Base-by-base conservation (phyloP, 2,113 vertebrate genomes). In the Silurus meridionalis region DNA sequence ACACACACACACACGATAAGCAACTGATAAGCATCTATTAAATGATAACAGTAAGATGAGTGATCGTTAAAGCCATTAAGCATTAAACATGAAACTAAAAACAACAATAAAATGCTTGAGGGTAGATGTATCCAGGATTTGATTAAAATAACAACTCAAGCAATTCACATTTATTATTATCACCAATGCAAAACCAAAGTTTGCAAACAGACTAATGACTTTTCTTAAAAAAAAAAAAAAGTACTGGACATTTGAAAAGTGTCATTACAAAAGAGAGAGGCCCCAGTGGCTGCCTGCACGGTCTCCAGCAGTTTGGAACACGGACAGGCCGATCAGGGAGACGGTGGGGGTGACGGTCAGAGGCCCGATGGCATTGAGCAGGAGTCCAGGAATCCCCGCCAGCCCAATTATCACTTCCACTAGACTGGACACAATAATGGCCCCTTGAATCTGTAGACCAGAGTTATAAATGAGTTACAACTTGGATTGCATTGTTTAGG, bases 271-370 rank as follows among this genome's bases (percentile, higher is more conserved):
- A 9, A 93, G 90, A 0, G 98, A 96, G 25, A 99, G 96, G 67
- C 98, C 98, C 98, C 98, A 99, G 93, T 99, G 98, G 5, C 97
- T 96, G 17, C 97, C 97, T 0, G 97, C 97, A 69, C 97, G 89
- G 71, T 99, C 97, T 0, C 97, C 97, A 0, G 98, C 98, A 0
- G 96, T 96, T 90, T 96, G 96, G 92, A 98, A 99, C 63, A 97
- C 97, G 0, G 97, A 99, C 86, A 99, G 95, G 1, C 97, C 98
- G 0, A 99, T 99, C 83, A 99, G 95, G 37, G 98, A 97, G 85
- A 99, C 95, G 0, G 98, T 99, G 21, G 98, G 98, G 1, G 98
- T 97, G 93, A 99, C 96, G 0, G 98, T 99, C 83, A 99, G 95
- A 0, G 98, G 98, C 25, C 98, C 98, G 13, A 99, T 98, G 92